Evolutionary conservation across 2,888 invertebrate species (phyloP).

Genomic region (Habroteleia sp.): DNA sequence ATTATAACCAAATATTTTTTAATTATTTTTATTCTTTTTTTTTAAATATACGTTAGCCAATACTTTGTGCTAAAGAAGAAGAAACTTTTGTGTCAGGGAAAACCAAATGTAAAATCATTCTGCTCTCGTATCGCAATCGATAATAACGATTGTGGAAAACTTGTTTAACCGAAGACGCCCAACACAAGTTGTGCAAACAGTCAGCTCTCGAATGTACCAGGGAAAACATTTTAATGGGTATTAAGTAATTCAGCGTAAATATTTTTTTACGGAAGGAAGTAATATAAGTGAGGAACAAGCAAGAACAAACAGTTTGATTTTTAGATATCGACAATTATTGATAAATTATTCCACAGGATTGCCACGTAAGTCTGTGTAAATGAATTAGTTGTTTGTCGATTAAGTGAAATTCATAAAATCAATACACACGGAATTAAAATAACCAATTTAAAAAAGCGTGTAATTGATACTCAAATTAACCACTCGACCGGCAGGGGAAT

Average conservation of each 20-base stretch:
- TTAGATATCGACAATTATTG: slow-evolving; percentile 25
- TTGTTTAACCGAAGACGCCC: neutral
- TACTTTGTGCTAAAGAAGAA: no score
- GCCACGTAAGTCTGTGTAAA: neutral
- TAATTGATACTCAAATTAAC: no score
- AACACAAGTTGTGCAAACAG: slow-evolving; percentile 16
- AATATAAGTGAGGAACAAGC: neutral
- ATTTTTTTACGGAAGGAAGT: slow-evolving; percentile 11
- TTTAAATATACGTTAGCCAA: no score
- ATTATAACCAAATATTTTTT: no score
- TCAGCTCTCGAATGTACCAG: neutral
- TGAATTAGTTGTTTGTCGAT: slow-evolving; percentile 16
- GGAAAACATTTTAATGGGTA: slow-evolving; percentile 26
- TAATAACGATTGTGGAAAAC: neutral
- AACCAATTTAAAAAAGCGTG: neutral
- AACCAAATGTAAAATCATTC: no score
- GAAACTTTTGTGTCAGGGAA: no score
- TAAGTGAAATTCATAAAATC: neutral
- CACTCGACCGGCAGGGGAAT: no score
- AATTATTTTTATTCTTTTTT: no score
- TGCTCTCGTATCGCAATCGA: neutral
- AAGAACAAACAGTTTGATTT: slow-evolving; percentile 13
- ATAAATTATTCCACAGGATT: slow-evolving; percentile 2
- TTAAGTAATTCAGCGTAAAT: slow-evolving; percentile 26
- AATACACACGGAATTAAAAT: neutral